Evolutionary conservation across 1,140 invertebrate genomes (phyloP), one percentile per base, ranked within the genome.

Genomic region (Drosophila chauvacae): DNA sequence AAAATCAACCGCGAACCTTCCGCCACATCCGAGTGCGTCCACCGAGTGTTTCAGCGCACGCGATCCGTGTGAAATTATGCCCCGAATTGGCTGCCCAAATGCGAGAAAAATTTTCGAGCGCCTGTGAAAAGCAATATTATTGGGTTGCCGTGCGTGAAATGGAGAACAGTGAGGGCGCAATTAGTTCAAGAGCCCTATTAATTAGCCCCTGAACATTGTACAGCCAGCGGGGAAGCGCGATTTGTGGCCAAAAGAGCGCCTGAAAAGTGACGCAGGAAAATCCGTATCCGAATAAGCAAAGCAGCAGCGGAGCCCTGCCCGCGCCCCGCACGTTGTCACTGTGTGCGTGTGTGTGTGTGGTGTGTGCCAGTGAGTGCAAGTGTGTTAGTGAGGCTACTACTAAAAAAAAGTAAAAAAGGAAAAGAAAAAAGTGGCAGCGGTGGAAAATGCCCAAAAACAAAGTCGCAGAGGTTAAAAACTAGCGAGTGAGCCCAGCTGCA

Each of bases 71-170:
- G 71, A 84, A 88, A 72, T 77, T 81, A 81, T 63, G 63, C 64
- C 63, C 73, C 41, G 74, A 87, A 87, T 59, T 58, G 72, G 61
- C 50, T 61, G 69, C 68, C 73, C 64, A 80, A 77, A 76, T 72
- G 77, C 64, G 50, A 78, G 71, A 85, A 90, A 86, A 79, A 70
- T 63, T 75, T 80, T 71, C 60, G 63, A 62, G 63, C 61, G 56
- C 74, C 75, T 78, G 68, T 79, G 78, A 90, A 90, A 81, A 81
- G 86, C 78, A 90, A 79, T 90, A 90, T 73, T 85, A 78, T 75
- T 58, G 47, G 35, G 71, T 58, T 65, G 18, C 53, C 35, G 55
- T 61, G 63, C 51, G 71, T 63, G 16, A 73, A 83, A 79, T 80
- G 51, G 62, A 70, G 55, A 76, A 83, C 55, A 70, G 59, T 83